These are phyloP conservation scores for Leptinotarsa defecta DNA, from an alignment of 1,140 invertebrate species.

Conservation along the genomic window DNA sequence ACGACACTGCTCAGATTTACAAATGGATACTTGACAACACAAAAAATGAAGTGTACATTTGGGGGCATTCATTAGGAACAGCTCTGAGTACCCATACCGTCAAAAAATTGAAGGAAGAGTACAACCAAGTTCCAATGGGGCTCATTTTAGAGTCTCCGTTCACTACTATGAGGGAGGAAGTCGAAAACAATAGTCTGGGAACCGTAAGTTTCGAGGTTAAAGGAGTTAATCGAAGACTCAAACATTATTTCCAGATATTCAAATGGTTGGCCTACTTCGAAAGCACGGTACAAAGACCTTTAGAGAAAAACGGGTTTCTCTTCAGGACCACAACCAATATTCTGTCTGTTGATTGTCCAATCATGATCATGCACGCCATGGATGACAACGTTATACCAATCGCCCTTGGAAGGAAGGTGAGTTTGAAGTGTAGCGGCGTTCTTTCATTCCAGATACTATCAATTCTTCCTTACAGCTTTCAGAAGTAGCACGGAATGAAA, in stretches of 20 bases:
- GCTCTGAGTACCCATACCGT: conserved; percentile 70
- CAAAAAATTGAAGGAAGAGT: conserved; percentile 43
- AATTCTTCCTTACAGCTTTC: background rate
- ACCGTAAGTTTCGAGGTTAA: conserved; percentile 58
- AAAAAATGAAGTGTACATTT: conserved; percentile 70
- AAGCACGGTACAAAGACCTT: conserved; percentile 68
- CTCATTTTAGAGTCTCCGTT: conserved; percentile 87
- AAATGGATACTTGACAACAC: conserved; percentile 69
- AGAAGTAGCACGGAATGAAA: conserved; percentile 5
- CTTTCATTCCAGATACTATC: too few species aligned
- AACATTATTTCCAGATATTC: conserved; percentile 50
- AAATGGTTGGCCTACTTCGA: conserved; percentile 72
- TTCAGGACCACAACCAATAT: conserved; percentile 75
- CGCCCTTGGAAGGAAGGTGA: conserved; percentile 71
- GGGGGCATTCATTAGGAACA: conserved; percentile 85
- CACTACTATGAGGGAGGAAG: conserved; percentile 82
- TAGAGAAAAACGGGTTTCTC: conserved; percentile 66
- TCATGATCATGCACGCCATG: conserved; percentile 86
- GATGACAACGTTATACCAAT: conserved; percentile 84
- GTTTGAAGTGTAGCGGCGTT: background rate
- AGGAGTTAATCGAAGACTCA: background rate
- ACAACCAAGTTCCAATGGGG: conserved; percentile 65
- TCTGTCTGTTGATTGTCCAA: conserved; percentile 68
- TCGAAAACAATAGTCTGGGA: conserved; percentile 74
- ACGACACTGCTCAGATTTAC: conserved; percentile 78